These are phyloP conservation scores for Gopherus evgoodei DNA, from an alignment of 2,113 vertebrate species.

Conservation along the genomic window DNA sequence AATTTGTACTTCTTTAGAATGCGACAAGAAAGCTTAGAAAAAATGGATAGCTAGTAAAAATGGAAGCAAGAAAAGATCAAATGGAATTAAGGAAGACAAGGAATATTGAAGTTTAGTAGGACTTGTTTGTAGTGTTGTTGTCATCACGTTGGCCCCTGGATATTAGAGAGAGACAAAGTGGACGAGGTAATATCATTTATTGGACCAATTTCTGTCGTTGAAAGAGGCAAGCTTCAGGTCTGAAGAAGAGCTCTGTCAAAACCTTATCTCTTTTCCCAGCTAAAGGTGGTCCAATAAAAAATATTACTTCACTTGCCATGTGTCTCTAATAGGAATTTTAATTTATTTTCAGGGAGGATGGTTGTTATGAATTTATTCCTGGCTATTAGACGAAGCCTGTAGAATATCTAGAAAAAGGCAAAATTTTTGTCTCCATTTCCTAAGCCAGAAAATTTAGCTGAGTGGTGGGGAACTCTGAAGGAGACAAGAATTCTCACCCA, in stretches of 20 bases:
- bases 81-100: neutral
- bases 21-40: neutral
- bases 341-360: neutral
- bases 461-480: neutral
- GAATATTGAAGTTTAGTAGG: neutral
- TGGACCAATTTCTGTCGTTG: neutral
- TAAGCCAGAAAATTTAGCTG: neutral
- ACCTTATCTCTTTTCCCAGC: neutral
- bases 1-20: rapidly evolving
- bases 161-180: neutral
- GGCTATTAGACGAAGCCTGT: neutral
- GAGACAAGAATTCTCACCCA: neutral
- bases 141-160: neutral
- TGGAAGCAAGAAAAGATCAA: neutral
- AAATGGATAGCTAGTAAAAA: neutral
- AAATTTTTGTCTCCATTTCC: neutral
- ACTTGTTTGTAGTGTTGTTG: neutral
- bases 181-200: neutral
- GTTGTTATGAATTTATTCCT: neutral
- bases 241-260: neutral
- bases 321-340: neutral
- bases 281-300: neutral
- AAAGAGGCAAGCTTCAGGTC: neutral
- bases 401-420: neutral
- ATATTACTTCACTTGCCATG: neutral